phyloP scores from a whole-genome alignment of 2,113 vertebrate genomes.

The Gadus macrocephalus region DNA sequence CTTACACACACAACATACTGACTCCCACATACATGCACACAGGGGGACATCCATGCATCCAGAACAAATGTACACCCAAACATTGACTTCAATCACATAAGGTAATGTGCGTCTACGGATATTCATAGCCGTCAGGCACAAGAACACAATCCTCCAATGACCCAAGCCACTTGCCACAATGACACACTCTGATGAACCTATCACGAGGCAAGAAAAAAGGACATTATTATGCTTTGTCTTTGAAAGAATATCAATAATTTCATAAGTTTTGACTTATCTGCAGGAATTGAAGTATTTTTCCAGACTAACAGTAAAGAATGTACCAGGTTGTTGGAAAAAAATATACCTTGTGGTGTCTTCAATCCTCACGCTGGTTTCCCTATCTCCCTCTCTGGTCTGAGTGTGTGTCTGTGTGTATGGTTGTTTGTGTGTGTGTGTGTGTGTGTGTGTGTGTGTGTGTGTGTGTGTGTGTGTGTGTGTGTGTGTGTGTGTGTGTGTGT shows the following conservation, averaged over 20 bases:
- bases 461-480: not conserved
- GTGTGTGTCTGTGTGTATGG: slow-evolving; percentile 14
- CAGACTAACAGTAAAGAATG: slow-evolving; percentile 46
- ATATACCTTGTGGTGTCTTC: slow-evolving; percentile 46
- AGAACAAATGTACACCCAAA: slow-evolving; percentile 15
- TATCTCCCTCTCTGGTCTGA: not conserved
- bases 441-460: not conserved
- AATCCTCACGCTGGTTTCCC: slow-evolving; percentile 13
- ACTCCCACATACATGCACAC: slow-evolving; percentile 8
- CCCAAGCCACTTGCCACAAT: slow-evolving; percentile 2
- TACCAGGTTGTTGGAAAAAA: slow-evolving; percentile 45
- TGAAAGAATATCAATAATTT: slow-evolving; percentile 66
- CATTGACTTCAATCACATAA: slow-evolving; percentile 3
- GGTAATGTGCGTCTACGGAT: slow-evolving; percentile 7
- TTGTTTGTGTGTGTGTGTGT: not conserved
- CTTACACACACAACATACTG: not conserved
- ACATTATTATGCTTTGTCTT: slow-evolving; percentile 65
- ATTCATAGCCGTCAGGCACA: slow-evolving; percentile 16
- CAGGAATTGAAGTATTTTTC: slow-evolving; percentile 47
- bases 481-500: not conserved
- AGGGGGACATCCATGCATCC: not conserved
- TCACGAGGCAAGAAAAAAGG: slow-evolving; percentile 61
- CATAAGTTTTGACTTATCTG: slow-evolving; percentile 64
- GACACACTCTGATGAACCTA: slow-evolving; percentile 31
- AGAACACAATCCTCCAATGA: not conserved